These are phyloP conservation scores for Chaetophractus vellerosus DNA, from an alignment of 2,797 vertebrate genomes.

Conservation along the genomic window DNA sequence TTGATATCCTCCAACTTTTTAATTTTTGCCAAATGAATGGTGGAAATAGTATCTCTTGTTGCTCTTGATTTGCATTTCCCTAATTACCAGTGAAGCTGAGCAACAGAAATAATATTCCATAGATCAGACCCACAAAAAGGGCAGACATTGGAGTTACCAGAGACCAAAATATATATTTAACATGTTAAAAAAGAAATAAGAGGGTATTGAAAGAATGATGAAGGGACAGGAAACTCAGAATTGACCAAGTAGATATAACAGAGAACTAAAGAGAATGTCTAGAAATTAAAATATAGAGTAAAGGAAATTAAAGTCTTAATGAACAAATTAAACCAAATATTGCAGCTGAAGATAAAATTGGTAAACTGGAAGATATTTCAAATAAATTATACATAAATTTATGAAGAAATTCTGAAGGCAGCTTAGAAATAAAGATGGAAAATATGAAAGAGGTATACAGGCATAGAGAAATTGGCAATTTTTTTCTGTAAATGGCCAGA, in stretches of 20 bases:
- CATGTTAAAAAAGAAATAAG: constrained; percentile 2
- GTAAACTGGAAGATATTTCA: constrained; percentile 30
- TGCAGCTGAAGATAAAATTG: neutral
- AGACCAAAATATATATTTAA: neutral
- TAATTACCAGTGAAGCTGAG: neutral
- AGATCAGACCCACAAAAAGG: neutral
- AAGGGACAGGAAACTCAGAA: neutral
- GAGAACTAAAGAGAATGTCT: neutral
- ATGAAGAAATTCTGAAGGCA: neutral
- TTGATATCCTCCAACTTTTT: neutral
- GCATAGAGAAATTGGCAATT: neutral
- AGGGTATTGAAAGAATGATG: neutral
- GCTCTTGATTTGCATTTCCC: constrained; percentile 22
- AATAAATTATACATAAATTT: neutral
- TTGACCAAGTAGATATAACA: neutral
- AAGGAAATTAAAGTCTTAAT: neutral
- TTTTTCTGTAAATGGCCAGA: neutral
- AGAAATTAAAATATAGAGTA: neutral
- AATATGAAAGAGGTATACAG: neutral
- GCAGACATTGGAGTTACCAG: neutral
- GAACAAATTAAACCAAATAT: neutral
- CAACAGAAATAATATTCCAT: constrained; percentile 1
- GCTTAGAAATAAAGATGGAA: neutral
- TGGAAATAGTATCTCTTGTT: neutral
- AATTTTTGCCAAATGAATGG: neutral